Base-by-base conservation (phyloP, 2,113 vertebrate genomes). In the Aphelocoma coerulescens region DNA sequence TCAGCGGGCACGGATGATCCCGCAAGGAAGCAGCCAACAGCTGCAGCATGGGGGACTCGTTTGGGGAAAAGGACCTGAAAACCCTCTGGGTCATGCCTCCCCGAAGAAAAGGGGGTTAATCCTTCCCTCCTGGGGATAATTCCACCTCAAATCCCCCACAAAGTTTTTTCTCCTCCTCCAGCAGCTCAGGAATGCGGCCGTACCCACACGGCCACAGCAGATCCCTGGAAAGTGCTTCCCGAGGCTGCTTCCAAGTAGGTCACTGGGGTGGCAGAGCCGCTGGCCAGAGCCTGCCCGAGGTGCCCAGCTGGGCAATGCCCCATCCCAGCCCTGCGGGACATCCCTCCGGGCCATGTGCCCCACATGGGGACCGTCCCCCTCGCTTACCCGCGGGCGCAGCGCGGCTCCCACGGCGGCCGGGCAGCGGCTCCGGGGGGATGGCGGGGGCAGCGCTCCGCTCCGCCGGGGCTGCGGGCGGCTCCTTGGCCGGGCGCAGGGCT, bases 281-380 rank as follows among this genome's bases (percentile, higher is more conserved):
- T 37, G 91, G 20, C 68, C 39, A 4, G 44, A 59, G 32, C 52
- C 8, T 14, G 18, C 62, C 30, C 35, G 3, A 19, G 26, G 61
- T 78, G 15, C 69, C 61, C 79, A 7, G 11, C 44, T 16, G 4
- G 2, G 32, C 51, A 3, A 28, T 16, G 39, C 26, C 57, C n/a
- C 75, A 35, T 7, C 88, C 46, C 49, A 62, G 30, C 67, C 58
- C 24, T 8, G 7, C 27, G 0, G 57, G 77, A 22, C 35, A 14
- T 1, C 68, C 74, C 71, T 11, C 1, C 0, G 2, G 33, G 26
- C 35, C 1, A 0, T 0, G 9, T 13, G 37, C 55, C 30, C 44
- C 5, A 3, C 6, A 2, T 2, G 7, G 72, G 49, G 6, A 63
- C 37, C 5, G 6, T 19, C 46, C 59, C 59, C 78, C 2, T 39